These are phyloP conservation scores for Clarias batrachus DNA, from an alignment of 2,113 vertebrate species.

Conservation along the genomic window DNA sequence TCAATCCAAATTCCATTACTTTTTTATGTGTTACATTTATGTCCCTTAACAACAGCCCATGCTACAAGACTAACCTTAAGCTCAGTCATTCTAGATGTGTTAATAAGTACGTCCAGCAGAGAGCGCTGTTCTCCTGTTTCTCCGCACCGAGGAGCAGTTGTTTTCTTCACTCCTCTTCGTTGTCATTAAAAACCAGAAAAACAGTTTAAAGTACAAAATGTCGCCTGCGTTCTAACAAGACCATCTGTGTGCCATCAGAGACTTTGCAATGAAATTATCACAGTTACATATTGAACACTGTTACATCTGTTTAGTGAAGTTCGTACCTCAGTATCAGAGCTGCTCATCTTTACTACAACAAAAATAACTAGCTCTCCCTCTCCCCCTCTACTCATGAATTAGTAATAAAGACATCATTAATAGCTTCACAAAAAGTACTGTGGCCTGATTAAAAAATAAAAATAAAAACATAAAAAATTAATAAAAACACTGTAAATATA, in stretches of 20 bases:
- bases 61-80: neutral
- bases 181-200: slow-evolving; percentile 42
- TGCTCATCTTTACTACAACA: neutral
- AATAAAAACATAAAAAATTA: neutral
- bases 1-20: neutral
- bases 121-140: slow-evolving; percentile 18
- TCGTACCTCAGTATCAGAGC: neutral
- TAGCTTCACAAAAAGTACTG: neutral
- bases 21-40: neutral
- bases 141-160: slow-evolving; percentile 14
- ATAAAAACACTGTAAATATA: neutral
- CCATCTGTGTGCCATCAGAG: slow-evolving; percentile 40
- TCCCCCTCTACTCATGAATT: neutral
- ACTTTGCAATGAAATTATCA: slow-evolving; percentile 47
- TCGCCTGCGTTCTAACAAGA: slow-evolving; percentile 41
- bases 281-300: slow-evolving; percentile 11
- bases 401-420: neutral
- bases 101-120: slow-evolving; percentile 28
- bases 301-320: slow-evolving; percentile 33
- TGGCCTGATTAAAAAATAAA: neutral
- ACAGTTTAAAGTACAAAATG: slow-evolving; percentile 48
- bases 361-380: neutral
- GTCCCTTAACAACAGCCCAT: neutral
- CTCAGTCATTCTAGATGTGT: neutral
- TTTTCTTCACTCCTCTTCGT: slow-evolving; percentile 41